Evolutionary conservation across 2,797 vertebrate species (phyloP), one percentile per base, ranked within the genome.

Genomic region (Perodicticus potto): DNA sequence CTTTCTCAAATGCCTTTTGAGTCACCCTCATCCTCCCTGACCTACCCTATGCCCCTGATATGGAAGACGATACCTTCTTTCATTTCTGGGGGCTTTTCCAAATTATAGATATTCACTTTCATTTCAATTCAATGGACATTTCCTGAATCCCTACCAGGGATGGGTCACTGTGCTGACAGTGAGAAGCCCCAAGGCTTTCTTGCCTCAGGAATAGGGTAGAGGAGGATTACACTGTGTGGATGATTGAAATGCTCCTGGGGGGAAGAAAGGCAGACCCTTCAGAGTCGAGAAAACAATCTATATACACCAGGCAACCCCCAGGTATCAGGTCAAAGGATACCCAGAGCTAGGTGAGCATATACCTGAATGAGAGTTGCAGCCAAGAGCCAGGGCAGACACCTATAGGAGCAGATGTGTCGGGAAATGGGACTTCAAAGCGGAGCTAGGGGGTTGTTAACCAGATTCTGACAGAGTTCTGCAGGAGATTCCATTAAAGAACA

Each of bases 1-100:
- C 59, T 73, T 92, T 78, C 82, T 97, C 65, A 81, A 34, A 78
- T 87, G 49, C 22, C 20, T 96, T 95, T 82, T 86, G 67, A 81
- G 27, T 20, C 49, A 80, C 77, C 40, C 7, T 91, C 77, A 77
- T 95, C 78, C 45, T 95, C 65, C 27, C 73, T 88, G 73, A 91
- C 40, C 57, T 72, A 40, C 23, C 55, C 57, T 12, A 17, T 73
- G 61, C 29, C 65, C 49, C n/a, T 34, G 20, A 49, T 43, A 43
- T 5, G 2, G 72, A 23, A 84, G 61, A 40, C 69, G n/a, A 32
- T 49, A 72, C 37, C 12, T 89, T 94, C 72, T 88, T 93, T 86
- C 40, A 22, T 80, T 89, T 93, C 81, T 86, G 37, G n/a, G 45
- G 53, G 13, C 10, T 85, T 84, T 92, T 84, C 59, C 76, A 96